Evolutionary conservation across 2,113 vertebrate species (phyloP).

Genomic region (Nymphicus hollandicus): DNA sequence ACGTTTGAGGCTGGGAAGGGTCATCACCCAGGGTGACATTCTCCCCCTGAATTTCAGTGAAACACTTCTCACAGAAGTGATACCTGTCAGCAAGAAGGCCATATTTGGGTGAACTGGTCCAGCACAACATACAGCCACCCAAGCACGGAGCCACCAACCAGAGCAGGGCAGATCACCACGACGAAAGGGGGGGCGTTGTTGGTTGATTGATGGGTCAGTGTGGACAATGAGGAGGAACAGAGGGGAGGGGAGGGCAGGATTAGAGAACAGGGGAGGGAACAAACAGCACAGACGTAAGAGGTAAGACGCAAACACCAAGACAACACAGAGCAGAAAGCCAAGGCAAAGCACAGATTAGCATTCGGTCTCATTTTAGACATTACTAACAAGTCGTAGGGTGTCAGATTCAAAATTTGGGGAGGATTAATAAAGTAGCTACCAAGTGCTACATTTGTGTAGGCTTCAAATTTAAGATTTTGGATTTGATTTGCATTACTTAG

Average conservation of each 20-base stretch:
- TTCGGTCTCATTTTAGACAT: conserved; percentile 80
- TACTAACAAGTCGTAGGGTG: conserved; percentile 30
- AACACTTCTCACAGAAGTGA: conserved; percentile 99
- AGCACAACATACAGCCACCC: conserved; percentile 86
- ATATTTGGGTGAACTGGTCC: conserved; percentile 93
- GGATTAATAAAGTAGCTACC: conserved; percentile 11
- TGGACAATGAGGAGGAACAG: conserved; percentile 78
- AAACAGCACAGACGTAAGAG: conserved; percentile 82
- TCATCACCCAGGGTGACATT: conserved; percentile 98
- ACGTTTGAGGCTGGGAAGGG: conserved; percentile 98
- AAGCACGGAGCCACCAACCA: conserved; percentile 83
- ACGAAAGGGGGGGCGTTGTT: conserved; percentile 80
- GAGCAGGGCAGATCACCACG: conserved; percentile 83
- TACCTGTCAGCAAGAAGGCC: conserved; percentile 93
- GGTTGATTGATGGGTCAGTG: conserved; percentile 84
- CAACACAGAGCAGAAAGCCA: conserved; percentile 96
- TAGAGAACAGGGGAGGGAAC: conserved; percentile 80
- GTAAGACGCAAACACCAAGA: conserved; percentile 83
- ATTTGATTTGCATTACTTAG: conserved; percentile 61
- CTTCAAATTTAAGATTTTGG: conserved; percentile 63
- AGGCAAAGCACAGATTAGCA: conserved; percentile 96
- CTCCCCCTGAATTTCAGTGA: conserved; percentile 99
- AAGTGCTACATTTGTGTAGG: not conserved
- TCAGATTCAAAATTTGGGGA: conserved; percentile 45
- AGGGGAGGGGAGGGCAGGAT: conserved; percentile 74